Conservation (phyloP, 2,888 invertebrate genomes). For the Stratiomys singularior region DNA sequence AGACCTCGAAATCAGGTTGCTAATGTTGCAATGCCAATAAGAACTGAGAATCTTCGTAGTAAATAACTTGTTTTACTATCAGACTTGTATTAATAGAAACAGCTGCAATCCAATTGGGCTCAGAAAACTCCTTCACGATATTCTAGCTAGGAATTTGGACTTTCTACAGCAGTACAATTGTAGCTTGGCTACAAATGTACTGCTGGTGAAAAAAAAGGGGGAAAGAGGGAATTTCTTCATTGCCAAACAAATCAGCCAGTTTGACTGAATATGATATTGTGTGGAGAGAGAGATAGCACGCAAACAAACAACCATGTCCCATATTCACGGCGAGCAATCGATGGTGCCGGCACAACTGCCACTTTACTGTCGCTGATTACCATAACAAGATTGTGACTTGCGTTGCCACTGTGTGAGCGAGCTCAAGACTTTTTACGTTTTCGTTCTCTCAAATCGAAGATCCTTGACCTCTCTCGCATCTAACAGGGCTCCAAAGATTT, state of each 20-base stretch:
- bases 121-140: neutral
- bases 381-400: neutral
- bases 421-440: neutral
- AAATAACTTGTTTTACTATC: too few relatives aligned
- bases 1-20: too few relatives aligned
- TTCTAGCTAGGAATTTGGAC: neutral
- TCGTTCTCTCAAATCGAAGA: neutral
- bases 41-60: too few relatives aligned
- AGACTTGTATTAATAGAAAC: too few relatives aligned
- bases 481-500: neutral
- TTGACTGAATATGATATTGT: too few relatives aligned
- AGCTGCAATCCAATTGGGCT: too few relatives aligned
- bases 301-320: conserved; percentile 27
- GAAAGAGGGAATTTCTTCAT: too few relatives aligned
- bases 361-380: neutral
- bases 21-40: too few relatives aligned
- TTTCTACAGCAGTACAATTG: neutral
- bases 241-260: too few relatives aligned
- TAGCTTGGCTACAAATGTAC: neutral
- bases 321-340: neutral
- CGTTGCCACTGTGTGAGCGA: neutral
- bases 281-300: conserved; percentile 17
- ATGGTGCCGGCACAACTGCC: neutral
- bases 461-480: conserved; percentile 27
- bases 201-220: too few relatives aligned